Percentiles rank a stretch among this genome's conserved stretches.
Conservation (phyloP, 2,888 invertebrate genomes). For the Polydrusus tereticollis region DNA sequence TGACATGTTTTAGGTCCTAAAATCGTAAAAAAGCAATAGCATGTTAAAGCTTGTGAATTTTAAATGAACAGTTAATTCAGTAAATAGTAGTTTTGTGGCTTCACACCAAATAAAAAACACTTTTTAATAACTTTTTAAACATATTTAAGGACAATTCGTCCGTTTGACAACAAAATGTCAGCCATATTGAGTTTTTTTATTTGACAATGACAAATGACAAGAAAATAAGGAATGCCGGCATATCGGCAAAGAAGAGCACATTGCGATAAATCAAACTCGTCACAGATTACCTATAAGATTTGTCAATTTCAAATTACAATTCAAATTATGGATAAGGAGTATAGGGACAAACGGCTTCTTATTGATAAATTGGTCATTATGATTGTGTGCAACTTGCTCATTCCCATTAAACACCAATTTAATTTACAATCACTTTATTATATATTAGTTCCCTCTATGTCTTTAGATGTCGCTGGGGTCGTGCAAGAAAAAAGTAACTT, state of each 20-base stretch:
- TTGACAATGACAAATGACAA: not conserved
- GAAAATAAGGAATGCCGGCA: not conserved
- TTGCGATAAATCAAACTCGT: too few relatives aligned
- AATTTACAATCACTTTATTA: too few relatives aligned
- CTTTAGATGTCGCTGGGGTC: too few relatives aligned
- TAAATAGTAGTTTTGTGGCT: not conserved
- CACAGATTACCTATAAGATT: too few relatives aligned
- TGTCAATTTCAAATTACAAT: too few relatives aligned
- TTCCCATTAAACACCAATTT: too few relatives aligned
- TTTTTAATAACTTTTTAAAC: constrained; percentile 14
- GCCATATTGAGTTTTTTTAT: constrained; percentile 14
- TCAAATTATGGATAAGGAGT: too few relatives aligned
- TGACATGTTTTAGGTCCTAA: constrained; percentile 12
- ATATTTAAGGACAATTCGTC: not conserved
- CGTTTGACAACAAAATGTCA: constrained; percentile 36
- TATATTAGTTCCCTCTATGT: too few relatives aligned
- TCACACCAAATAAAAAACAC: not conserved
- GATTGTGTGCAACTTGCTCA: too few relatives aligned
- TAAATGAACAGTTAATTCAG: not conserved
- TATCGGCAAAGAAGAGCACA: not conserved
- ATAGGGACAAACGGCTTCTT: too few relatives aligned
- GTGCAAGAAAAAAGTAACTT: too few relatives aligned
- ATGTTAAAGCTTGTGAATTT: not conserved
- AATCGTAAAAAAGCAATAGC: constrained; percentile 20
- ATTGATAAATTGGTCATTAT: too few relatives aligned